phyloP scores from a whole-genome alignment of 2,888 invertebrate genomes.

The Acanthopleura granulata region DNA sequence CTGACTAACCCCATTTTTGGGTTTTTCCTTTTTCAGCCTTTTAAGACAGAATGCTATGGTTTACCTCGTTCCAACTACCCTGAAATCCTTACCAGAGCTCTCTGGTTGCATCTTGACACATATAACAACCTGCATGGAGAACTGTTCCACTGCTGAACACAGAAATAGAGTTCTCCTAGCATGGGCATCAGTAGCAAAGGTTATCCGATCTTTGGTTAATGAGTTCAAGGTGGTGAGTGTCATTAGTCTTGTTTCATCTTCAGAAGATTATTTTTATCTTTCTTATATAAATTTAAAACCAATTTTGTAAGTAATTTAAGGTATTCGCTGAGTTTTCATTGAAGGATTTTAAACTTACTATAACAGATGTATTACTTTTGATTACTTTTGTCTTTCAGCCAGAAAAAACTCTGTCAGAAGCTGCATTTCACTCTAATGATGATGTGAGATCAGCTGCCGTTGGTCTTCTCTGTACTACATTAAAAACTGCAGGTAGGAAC shows the following conservation, averaged over 20 bases:
- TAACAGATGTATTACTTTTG: no score
- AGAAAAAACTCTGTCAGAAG: constrained; percentile 38
- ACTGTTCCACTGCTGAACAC: constrained; percentile 16
- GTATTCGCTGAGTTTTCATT: no score
- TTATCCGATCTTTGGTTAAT: constrained; percentile 30
- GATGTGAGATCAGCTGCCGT: constrained; percentile 58
- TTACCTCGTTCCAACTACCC: constrained; percentile 58
- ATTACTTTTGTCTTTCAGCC: constrained; percentile 27
- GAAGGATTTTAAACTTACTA: no score
- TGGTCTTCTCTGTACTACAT: constrained; percentile 54
- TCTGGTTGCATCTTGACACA: constrained; percentile 22
- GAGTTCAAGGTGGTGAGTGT: not conserved
- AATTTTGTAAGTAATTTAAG: no score
- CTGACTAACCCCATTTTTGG: no score
- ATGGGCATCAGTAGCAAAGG: constrained; percentile 46
- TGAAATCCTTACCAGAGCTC: constrained; percentile 49
- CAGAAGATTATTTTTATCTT: no score
- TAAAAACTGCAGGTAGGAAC: constrained; percentile 61
- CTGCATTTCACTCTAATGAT: constrained; percentile 51
- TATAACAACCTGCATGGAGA: not conserved
- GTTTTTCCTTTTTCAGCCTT: constrained; percentile 47
- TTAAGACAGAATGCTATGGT: constrained; percentile 56
- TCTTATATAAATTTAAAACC: no score
- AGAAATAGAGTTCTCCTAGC: constrained; percentile 43
- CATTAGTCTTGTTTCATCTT: not conserved